phyloP scores from a whole-genome alignment of 2,888 invertebrate species.

The Drosophila imparisetae region DNA sequence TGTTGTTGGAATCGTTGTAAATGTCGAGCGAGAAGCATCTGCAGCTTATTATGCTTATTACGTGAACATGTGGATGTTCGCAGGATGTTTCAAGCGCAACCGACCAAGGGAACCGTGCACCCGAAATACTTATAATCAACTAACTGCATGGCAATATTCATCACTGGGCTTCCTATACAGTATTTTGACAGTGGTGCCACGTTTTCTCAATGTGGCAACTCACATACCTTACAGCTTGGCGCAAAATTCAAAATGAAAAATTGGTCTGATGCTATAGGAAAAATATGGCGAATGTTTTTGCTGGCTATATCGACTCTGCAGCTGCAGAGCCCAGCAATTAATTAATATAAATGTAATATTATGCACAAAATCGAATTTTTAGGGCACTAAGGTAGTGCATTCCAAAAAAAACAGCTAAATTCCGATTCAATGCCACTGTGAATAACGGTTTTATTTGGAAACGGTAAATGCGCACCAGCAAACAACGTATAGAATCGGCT shows the following conservation, averaged over 20 bases:
- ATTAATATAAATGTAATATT: background rate
- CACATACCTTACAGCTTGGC: background rate
- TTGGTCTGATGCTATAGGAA: background rate
- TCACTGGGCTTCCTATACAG: background rate
- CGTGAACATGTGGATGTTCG: slow-evolving; percentile 29
- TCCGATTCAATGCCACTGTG: background rate
- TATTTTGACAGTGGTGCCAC: slow-evolving; percentile 7
- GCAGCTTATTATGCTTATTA: slow-evolving; percentile 27
- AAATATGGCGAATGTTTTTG: background rate
- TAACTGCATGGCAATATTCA: background rate
- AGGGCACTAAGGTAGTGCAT: background rate
- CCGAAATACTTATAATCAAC: slow-evolving; percentile 26
- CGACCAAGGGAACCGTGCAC: slow-evolving; percentile 14
- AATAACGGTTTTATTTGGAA: background rate
- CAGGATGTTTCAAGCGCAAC: slow-evolving; percentile 6
- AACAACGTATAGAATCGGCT: background rate
- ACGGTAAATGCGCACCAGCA: background rate
- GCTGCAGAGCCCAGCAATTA: background rate
- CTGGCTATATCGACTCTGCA: background rate
- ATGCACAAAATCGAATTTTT: background rate
- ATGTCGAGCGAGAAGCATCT: slow-evolving; percentile 37
- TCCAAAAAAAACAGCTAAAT: background rate
- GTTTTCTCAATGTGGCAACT: background rate
- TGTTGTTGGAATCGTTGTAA: slow-evolving; percentile 15
- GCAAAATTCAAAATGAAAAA: background rate